phyloP scores from a whole-genome alignment of 35 echinoderm and acorn worm genomes.

The Eucidaris tribuloides region DNA sequence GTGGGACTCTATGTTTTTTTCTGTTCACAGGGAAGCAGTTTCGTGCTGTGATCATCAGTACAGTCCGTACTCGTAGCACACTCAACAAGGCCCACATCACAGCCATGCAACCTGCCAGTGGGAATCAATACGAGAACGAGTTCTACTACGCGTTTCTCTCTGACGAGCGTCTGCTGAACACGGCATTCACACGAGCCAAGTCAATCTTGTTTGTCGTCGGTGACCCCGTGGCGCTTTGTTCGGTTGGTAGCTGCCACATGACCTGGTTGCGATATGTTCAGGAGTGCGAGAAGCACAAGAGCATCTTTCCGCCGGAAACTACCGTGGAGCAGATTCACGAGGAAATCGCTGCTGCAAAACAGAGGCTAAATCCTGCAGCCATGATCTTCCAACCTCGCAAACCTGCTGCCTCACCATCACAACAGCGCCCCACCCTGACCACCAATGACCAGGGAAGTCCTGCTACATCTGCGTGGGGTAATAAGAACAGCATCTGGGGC shows the following conservation, averaged over 20 bases:
- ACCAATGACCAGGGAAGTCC: too few species aligned
- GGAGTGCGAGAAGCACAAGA: slow-evolving; percentile 51
- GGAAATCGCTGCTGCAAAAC: slow-evolving; percentile 34
- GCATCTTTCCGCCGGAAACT: slow-evolving; percentile 21
- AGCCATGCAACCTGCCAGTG: slow-evolving; percentile 17
- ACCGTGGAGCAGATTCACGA: slow-evolving; percentile 33
- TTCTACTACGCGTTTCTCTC: slow-evolving; percentile 75
- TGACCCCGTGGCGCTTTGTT: slow-evolving; percentile 72
- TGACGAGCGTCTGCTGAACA: slow-evolving; percentile 77
- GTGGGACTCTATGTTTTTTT: background rate
- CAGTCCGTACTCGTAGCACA: slow-evolving; percentile 70
- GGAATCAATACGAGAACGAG: background rate
- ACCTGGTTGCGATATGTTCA: slow-evolving; percentile 72
- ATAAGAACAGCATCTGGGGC: too few species aligned
- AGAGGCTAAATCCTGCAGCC: slow-evolving; percentile 53
- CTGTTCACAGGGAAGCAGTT: slow-evolving; percentile 66
- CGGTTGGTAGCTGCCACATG: slow-evolving; percentile 51
- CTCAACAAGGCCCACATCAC: slow-evolving; percentile 72
- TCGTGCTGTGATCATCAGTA: slow-evolving; percentile 78
- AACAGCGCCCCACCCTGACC: too few species aligned
- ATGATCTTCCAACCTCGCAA: slow-evolving; percentile 25
- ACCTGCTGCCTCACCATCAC: background rate
- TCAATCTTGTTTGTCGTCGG: slow-evolving; percentile 72
- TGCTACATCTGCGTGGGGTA: too few species aligned
- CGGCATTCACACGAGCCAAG: slow-evolving; percentile 81